Conservation (phyloP, 64 coral and sea anemone species). For the Montipora cactus region DNA sequence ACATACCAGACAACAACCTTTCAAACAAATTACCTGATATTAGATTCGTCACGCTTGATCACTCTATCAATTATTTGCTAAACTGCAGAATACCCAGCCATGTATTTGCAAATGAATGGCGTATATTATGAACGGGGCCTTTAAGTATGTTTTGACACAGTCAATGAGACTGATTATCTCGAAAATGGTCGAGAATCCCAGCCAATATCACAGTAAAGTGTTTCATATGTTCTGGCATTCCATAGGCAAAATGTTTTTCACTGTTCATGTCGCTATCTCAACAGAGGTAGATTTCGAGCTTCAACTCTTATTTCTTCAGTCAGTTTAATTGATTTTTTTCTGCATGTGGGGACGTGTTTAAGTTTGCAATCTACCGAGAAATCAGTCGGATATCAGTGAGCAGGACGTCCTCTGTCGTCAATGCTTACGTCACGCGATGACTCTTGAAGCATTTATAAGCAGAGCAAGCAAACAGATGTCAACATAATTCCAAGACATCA, state of each 20-base stretch:
- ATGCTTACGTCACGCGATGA: constrained; percentile 9
- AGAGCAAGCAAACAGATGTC: neutral
- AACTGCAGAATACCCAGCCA: too few species aligned
- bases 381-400: neutral
- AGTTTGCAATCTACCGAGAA: neutral
- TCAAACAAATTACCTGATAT: neutral
- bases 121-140: too few species aligned
- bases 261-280: neutral
- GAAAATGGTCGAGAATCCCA: neutral
- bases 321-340: too few species aligned
- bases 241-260: too few species aligned
- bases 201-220: neutral
- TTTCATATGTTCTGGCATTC: too few species aligned
- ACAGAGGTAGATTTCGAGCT: neutral
- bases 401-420: constrained; percentile 10
- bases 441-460: neutral
- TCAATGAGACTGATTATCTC: neutral
- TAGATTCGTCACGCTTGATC: neutral
- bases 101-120: too few species aligned
- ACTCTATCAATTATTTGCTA: too few species aligned
- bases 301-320: neutral
- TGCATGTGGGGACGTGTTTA: neutral
- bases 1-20: neutral
- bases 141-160: neutral
- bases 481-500: constrained; percentile 6